A percentile compares a stretch with the other conserved stretches of the same genome.
Evolutionary conservation across 2,888 invertebrate genomes (phyloP).

Genomic region (Achlya flavicornis): DNA sequence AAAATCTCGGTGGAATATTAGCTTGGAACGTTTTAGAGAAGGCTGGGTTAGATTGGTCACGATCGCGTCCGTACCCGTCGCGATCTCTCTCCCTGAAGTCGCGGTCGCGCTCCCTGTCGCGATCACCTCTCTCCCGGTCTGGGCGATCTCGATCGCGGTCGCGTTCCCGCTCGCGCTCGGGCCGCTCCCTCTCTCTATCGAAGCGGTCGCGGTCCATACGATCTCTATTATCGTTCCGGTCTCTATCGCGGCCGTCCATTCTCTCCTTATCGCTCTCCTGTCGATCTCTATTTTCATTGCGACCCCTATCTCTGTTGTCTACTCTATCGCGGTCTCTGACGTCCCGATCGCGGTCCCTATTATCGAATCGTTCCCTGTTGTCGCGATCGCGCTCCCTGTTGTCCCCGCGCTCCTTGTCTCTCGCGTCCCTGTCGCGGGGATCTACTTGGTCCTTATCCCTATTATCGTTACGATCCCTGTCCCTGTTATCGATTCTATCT

Average conservation of each 20-base stretch:
- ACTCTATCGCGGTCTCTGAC: constrained; percentile 45
- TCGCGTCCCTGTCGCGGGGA: constrained; percentile 44
- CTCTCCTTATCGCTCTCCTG: constrained; percentile 40
- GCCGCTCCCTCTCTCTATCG: constrained; percentile 44
- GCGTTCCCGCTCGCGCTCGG: constrained; percentile 43
- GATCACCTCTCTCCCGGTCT: constrained; percentile 57
- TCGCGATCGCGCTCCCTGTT: constrained; percentile 41
- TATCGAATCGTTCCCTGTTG: constrained; percentile 36
- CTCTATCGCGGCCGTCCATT: constrained; percentile 56
- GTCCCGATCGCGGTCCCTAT: constrained; percentile 61
- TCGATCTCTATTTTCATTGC: constrained; percentile 47
- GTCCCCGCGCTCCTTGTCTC: constrained; percentile 45
- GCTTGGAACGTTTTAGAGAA: constrained; percentile 91
- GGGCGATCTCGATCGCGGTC: constrained; percentile 57
- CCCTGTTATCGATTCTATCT: constrained; percentile 54
- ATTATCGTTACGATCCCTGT: constrained; percentile 64
- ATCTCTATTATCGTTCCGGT: constrained; percentile 61
- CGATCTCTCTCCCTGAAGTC: constrained; percentile 62
- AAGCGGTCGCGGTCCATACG: constrained; percentile 36
- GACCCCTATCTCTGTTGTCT: constrained; percentile 56
- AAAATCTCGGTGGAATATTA: constrained; percentile 93
- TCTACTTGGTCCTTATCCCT: constrained; percentile 62
- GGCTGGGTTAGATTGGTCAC: constrained; percentile 83
- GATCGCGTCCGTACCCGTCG: constrained; percentile 65
- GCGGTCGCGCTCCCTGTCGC: constrained; percentile 54